These are phyloP conservation scores for Falco cherrug DNA, from an alignment of 2,797 vertebrate genomes.

Conservation along the genomic window DNA sequence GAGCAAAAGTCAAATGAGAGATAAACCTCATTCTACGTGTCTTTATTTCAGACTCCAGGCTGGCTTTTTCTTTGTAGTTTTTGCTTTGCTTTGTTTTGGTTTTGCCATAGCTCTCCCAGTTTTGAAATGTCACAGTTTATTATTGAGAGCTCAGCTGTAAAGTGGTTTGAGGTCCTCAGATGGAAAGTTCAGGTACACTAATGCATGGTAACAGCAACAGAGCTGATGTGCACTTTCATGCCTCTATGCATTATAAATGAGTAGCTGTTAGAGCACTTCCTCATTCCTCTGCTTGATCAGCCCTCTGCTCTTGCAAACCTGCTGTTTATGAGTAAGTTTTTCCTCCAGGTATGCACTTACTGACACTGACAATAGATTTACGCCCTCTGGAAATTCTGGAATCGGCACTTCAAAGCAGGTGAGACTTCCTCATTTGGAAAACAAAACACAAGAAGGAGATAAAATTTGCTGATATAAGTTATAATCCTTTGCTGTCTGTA, in stretches of 20 bases:
- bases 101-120: not conserved
- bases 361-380: constrained; percentile 52
- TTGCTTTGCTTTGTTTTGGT: not conserved
- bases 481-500: constrained; percentile 27
- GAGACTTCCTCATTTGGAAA: constrained; percentile 52
- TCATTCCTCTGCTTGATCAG: constrained; percentile 52
- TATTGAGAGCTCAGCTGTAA: not conserved
- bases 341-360: constrained; percentile 54
- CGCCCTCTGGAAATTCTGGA: constrained; percentile 50
- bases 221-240: not conserved
- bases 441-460: constrained; percentile 40
- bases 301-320: constrained; percentile 37
- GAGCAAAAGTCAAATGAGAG: not conserved
- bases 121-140: not conserved
- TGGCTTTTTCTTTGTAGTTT: not conserved
- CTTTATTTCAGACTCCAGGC: not conserved
- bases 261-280: constrained; percentile 11
- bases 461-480: constrained; percentile 49
- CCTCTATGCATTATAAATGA: constrained; percentile 34
- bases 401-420: constrained; percentile 61
- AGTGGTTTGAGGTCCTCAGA: not conserved
- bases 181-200: not conserved
- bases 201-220: not conserved
- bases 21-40: not conserved
- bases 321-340: constrained; percentile 40